Base-by-base conservation (phyloP, 2,113 vertebrate species). In the Malurus elegans region DNA sequence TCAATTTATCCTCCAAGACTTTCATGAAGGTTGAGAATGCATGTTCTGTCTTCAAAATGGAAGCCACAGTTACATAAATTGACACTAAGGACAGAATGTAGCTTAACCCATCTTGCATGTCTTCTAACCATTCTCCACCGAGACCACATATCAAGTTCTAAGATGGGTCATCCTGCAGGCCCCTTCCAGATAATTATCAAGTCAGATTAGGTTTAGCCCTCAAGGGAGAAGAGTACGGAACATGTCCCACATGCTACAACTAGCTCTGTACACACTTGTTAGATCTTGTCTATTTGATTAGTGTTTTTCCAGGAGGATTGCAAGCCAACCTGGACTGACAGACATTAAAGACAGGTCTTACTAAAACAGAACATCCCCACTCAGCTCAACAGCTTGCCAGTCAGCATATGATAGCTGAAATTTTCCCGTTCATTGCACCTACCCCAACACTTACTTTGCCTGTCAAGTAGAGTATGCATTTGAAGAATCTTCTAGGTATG, bases 71-170 rank as follows among this genome's bases (percentile, higher is more conserved):
- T 28, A 26, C 0, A 0, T 54, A 85, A 36, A 54, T 14, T 62
- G 16, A 50, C 23, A 23, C 2, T 24, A 42, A 29, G 8, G 4
- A 53, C 8, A 44, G 29, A 42, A n/a, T 0, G 1, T 1, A 18
- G 8, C 4, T n/a, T 51, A 47, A 50, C 26, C 65, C 14, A 57
- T 34, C 5, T 20, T 31, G 7, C 29, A 8, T 2, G 3, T 38
- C 25, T 79, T 60, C 54, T 65, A 28, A 64, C 7, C 32, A 34
- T 18, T 60, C 21, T 40, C 51, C 28, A 31, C 18, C 18, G 61
- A 48, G 18, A n/a, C 9, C 2, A 1, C 29, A 7, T 9, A 60
- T 1, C 31, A 34, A 54, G 9, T 47, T 79, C 75, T 64, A 54
- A 71, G 4, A 71, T 12, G 4, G 24, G 31, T 73, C 38, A 81